phyloP scores from a whole-genome alignment of 2,113 vertebrate species.

The Crocuta crocuta region DNA sequence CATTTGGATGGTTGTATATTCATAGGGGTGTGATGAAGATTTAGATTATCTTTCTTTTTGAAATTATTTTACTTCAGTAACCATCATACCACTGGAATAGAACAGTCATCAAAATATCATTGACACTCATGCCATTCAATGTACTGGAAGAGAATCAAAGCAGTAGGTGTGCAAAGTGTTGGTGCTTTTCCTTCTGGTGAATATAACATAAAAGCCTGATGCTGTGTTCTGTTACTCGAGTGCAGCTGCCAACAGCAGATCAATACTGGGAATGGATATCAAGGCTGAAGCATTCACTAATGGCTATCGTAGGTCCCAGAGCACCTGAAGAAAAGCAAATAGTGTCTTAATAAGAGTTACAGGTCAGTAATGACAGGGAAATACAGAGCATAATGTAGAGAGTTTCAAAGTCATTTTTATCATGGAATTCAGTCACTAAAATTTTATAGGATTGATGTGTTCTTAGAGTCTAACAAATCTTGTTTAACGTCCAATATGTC shows the following conservation, averaged over 20 bases:
- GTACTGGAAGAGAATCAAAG: constrained; percentile 10
- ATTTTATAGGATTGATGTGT: constrained; percentile 2
- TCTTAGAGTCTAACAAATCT: constrained; percentile 22
- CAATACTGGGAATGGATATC: background rate
- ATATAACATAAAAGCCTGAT: background rate
- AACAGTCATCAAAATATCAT: background rate
- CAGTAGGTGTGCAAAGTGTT: background rate
- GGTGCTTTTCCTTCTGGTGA: constrained; percentile 9
- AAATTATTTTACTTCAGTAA: constrained; percentile 21
- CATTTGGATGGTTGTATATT: constrained; percentile 22
- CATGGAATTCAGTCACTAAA: constrained; percentile 37
- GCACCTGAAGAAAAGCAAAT: constrained; percentile 31
- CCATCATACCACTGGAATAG: background rate
- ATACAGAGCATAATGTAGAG: background rate
- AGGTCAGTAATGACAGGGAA: constrained; percentile 54
- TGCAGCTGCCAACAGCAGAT: background rate
- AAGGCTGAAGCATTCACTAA: constrained; percentile 34
- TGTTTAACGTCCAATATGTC: background rate
- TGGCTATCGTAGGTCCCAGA: background rate
- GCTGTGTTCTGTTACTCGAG: constrained; percentile 34
- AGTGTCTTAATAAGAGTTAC: constrained; percentile 39
- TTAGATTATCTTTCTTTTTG: constrained; percentile 13
- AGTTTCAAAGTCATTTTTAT: constrained; percentile 46
- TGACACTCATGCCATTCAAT: background rate
- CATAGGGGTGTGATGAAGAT: background rate